These are phyloP conservation scores for Habroteleia sp. DNA, from an alignment of 2,888 invertebrate species.

Conservation along the genomic window DNA sequence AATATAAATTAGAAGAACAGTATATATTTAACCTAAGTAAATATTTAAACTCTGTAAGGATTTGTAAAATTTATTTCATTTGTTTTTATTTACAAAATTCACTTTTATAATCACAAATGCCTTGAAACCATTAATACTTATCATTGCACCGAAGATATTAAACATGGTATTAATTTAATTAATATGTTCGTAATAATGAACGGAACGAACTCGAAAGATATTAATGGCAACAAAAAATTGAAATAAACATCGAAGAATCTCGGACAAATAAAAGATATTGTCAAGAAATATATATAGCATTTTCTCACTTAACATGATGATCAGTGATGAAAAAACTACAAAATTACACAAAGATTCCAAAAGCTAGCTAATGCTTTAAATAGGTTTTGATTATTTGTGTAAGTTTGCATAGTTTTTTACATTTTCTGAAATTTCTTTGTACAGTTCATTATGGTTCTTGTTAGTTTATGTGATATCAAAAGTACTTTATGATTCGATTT, in stretches of 20 bases:
- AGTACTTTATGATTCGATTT: constrained; percentile 52
- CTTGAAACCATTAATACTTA: constrained; percentile 51
- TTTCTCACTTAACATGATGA: constrained; percentile 31
- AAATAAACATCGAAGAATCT: constrained; percentile 8
- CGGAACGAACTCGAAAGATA: constrained; percentile 15
- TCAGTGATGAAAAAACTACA: constrained; percentile 39
- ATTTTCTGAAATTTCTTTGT: constrained; percentile 52
- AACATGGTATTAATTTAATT: constrained; percentile 8
- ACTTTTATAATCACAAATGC: constrained; percentile 53
- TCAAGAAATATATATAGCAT: constrained; percentile 46
- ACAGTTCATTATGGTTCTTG: constrained; percentile 49
- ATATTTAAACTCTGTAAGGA: constrained; percentile 41
- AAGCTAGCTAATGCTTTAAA: constrained; percentile 13
- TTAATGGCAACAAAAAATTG: constrained; percentile 14
- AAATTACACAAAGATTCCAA: constrained; percentile 51
- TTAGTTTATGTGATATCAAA: constrained; percentile 56
- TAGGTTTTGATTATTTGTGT: constrained; percentile 44
- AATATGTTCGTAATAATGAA: background rate
- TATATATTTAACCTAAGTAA: no score
- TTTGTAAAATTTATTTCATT: constrained; percentile 61
- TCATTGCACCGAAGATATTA: constrained; percentile 35
- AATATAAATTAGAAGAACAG: background rate
- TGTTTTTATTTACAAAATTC: constrained; percentile 59
- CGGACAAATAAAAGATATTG: constrained; percentile 17
- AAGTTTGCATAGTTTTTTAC: constrained; percentile 43